Evolutionary conservation across 1,140 invertebrate genomes (phyloP).

Genomic region (Listronotus oregonensis): DNA sequence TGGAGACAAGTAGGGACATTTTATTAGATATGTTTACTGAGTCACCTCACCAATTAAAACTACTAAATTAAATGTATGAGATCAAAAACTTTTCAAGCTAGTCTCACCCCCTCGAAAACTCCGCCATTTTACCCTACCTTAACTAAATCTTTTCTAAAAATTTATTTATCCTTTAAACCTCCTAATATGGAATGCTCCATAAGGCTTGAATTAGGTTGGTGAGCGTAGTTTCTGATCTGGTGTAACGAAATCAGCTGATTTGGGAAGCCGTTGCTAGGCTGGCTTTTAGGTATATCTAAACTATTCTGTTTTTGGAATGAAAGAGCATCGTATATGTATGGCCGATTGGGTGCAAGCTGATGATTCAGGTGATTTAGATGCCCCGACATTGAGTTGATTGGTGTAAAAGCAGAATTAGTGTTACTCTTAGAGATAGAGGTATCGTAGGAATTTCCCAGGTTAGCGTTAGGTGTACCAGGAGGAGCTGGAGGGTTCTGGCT

Average conservation of each 20-base stretch:
- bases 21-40: not conserved
- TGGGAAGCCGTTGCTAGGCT: slow-evolving; percentile 76
- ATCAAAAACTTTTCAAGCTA: slow-evolving; percentile 26
- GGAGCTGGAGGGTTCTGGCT: slow-evolving; percentile 54
- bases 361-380: slow-evolving; percentile 74
- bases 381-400: slow-evolving; percentile 82
- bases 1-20: not conserved
- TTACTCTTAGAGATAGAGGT: slow-evolving; percentile 58
- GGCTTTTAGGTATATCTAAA: slow-evolving; percentile 55
- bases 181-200: slow-evolving; percentile 64
- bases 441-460: slow-evolving; percentile 55
- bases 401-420: slow-evolving; percentile 86
- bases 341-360: slow-evolving; percentile 72
- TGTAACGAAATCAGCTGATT: slow-evolving; percentile 95
- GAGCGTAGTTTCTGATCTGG: slow-evolving; percentile 95
- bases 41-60: slow-evolving; percentile 14
- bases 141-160: slow-evolving; percentile 5
- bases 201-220: slow-evolving; percentile 75
- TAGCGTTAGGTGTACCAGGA: slow-evolving; percentile 51
- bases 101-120: slow-evolving; percentile 15
- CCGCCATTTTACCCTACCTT: slow-evolving; percentile 13
- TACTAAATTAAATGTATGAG: slow-evolving; percentile 22
- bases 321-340: slow-evolving; percentile 92
- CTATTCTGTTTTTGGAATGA: slow-evolving; percentile 73
- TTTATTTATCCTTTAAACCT: slow-evolving; percentile 62